phyloP scores from a whole-genome alignment of 2,888 invertebrate genomes.

The Gymnosoma rotundatum region DNA sequence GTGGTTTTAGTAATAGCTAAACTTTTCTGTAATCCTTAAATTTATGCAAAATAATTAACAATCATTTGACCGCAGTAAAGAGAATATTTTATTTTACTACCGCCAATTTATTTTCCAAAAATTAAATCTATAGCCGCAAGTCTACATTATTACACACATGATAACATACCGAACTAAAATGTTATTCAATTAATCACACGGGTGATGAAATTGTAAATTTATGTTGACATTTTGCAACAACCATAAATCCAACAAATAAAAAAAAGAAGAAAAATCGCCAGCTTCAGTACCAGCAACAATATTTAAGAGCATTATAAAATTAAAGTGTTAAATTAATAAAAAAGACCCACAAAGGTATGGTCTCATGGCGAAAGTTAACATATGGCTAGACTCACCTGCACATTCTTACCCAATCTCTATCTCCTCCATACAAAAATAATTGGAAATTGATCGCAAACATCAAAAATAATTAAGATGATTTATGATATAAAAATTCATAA shows the following conservation, averaged over 20 bases:
- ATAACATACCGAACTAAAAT: constrained; percentile 8
- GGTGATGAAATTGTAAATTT: constrained; percentile 58
- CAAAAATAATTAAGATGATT: constrained; percentile 31
- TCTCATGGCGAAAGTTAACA: neutral
- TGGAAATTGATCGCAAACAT: neutral
- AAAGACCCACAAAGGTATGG: neutral
- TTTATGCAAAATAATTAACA: neutral
- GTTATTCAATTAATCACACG: constrained; percentile 54
- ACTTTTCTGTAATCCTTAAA: neutral
- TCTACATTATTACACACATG: constrained; percentile 6
- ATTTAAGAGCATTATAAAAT: neutral
- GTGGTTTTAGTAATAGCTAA: neutral
- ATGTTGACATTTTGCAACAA: constrained; percentile 53
- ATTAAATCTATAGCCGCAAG: no score
- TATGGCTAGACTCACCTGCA: no score
- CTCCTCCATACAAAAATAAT: neutral
- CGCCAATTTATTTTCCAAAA: neutral
- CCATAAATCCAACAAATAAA: constrained; percentile 15
- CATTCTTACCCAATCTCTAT: neutral
- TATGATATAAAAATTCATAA: neutral
- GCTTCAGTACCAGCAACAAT: neutral
- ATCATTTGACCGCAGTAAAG: neutral
- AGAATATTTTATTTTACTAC: neutral
- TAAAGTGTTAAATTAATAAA: constrained; percentile 18
- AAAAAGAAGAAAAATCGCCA: neutral